Conservation (phyloP, 2,113 vertebrate genomes). For the Indri indri region DNA sequence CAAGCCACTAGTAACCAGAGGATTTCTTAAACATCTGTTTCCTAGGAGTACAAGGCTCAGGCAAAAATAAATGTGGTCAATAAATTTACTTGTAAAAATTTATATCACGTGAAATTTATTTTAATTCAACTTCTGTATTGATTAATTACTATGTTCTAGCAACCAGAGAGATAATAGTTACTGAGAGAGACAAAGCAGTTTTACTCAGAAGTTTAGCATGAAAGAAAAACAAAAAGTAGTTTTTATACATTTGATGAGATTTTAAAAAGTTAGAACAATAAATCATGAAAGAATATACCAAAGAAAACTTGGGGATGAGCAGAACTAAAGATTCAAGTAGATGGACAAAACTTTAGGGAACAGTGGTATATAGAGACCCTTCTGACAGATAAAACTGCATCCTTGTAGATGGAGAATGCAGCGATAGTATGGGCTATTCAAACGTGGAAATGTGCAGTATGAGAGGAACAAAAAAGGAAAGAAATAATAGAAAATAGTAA, state of each 20-base stretch:
- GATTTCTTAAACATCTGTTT: neutral
- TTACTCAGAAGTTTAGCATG: neutral
- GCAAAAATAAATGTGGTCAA: neutral
- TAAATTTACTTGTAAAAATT: neutral
- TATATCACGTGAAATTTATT: neutral
- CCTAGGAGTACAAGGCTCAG: too few species aligned
- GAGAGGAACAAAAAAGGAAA: neutral
- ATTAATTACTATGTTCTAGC: neutral
- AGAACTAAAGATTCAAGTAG: neutral
- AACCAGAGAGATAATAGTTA: neutral
- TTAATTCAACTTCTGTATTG: neutral
- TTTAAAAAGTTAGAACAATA: neutral
- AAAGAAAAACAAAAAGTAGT: neutral
- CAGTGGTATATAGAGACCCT: neutral
- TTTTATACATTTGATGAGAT: neutral
- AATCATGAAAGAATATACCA: neutral
- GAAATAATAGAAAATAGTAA: neutral
- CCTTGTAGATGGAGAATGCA: neutral
- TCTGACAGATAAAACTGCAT: neutral
- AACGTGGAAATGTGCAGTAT: neutral
- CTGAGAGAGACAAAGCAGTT: neutral
- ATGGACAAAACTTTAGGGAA: neutral
- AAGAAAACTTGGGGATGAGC: neutral
- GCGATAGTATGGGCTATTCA: neutral
- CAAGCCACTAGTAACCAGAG: neutral